phyloP scores from a whole-genome alignment of 2,888 invertebrate species.

The Mechanitis messenoides region DNA sequence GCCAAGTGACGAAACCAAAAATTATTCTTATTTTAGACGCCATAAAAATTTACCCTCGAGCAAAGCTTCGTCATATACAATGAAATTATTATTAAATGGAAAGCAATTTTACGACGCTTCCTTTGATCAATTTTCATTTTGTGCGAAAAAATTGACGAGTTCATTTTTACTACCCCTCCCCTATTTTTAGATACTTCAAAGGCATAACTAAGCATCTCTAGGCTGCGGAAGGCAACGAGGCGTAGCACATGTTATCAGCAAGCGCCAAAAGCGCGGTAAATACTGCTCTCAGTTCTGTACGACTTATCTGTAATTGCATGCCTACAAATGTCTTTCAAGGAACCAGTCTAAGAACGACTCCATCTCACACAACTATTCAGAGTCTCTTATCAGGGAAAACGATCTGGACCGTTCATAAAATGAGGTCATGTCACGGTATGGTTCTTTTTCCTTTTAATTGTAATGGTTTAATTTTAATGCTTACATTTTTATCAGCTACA shows the following conservation, averaged over 20 bases:
- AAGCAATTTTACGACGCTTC: slow-evolving; percentile 26
- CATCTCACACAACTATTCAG: slow-evolving; percentile 68
- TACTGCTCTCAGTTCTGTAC: slow-evolving; percentile 63
- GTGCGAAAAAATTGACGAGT: slow-evolving; percentile 30
- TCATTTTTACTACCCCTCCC: slow-evolving; percentile 30
- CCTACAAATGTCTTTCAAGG: slow-evolving; percentile 73
- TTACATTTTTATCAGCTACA: slow-evolving; percentile 97
- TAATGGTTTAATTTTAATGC: slow-evolving; percentile 40
- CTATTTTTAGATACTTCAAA: slow-evolving; percentile 34
- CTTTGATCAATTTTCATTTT: slow-evolving; percentile 33
- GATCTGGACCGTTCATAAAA: slow-evolving; percentile 49
- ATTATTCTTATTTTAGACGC: neutral
- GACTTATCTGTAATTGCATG: slow-evolving; percentile 77
- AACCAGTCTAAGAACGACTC: slow-evolving; percentile 62
- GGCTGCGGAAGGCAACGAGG: slow-evolving; percentile 20
- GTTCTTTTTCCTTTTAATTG: slow-evolving; percentile 28
- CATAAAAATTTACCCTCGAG: slow-evolving; percentile 15
- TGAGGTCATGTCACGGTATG: slow-evolving; percentile 53
- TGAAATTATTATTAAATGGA: slow-evolving; percentile 18
- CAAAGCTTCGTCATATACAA: slow-evolving; percentile 17
- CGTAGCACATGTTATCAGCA: slow-evolving; percentile 43
- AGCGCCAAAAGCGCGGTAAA: slow-evolving; percentile 65
- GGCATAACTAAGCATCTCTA: slow-evolving; percentile 28
- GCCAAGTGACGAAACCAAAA: neutral
- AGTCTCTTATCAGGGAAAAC: slow-evolving; percentile 48